Conservation (phyloP, 2,888 invertebrate genomes). For the Latrodectus elegans region DNA sequence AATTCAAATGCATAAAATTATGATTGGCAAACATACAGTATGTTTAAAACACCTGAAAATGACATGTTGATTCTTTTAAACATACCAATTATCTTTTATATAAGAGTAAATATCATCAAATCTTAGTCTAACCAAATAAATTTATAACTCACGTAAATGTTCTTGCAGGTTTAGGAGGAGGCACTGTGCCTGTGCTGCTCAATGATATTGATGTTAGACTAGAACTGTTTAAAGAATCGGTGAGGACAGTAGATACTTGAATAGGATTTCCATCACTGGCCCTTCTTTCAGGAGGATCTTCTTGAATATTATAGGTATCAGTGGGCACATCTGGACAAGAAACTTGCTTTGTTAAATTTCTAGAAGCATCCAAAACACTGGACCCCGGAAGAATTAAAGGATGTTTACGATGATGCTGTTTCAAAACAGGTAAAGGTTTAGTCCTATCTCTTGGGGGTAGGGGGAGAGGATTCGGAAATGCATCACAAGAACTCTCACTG, state of each 20-base stretch:
- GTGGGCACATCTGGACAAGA: slow-evolving; percentile 70
- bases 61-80: no score
- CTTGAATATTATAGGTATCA: neutral
- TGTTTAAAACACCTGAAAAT: no score
- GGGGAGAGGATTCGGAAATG: slow-evolving; percentile 81
- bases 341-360: slow-evolving; percentile 69
- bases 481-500: slow-evolving; percentile 70
- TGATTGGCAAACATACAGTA: no score
- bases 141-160: slow-evolving; percentile 50
- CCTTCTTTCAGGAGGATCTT: slow-evolving; percentile 31
- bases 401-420: slow-evolving; percentile 86
- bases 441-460: slow-evolving; percentile 85
- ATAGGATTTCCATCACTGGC: slow-evolving; percentile 57
- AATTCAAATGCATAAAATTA: no score
- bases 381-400: slow-evolving; percentile 83
- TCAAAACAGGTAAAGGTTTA: slow-evolving; percentile 80
- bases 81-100: no score
- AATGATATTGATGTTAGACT: slow-evolving; percentile 58
- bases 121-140: no score
- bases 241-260: slow-evolving; percentile 13
- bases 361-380: slow-evolving; percentile 19
- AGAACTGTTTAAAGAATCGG: slow-evolving; percentile 43
- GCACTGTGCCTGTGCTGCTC: slow-evolving; percentile 23
- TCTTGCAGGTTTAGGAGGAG: slow-evolving; percentile 66
- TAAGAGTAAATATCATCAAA: no score